These are phyloP conservation scores for Alviniconcha marisindica DNA, from an alignment of 1,140 invertebrate species.

Conservation along the genomic window DNA sequence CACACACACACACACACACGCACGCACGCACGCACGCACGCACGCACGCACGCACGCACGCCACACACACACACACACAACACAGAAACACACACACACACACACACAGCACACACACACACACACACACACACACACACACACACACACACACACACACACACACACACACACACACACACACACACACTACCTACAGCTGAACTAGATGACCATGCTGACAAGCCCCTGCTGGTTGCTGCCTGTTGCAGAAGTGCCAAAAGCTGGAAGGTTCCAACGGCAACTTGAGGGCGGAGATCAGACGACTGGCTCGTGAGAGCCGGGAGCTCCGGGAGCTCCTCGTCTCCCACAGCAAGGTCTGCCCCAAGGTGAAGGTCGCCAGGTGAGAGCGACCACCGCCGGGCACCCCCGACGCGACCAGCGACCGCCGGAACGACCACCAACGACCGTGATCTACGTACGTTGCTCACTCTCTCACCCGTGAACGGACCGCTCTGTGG, in stretches of 20 bases:
- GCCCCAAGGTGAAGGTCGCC: constrained; percentile 33
- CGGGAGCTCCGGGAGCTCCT: constrained; percentile 44
- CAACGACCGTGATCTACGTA: constrained; percentile 15
- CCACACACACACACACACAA: constrained; percentile 13
- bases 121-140: constrained; percentile 24
- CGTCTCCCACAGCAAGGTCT: constrained; percentile 49
- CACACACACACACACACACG: constrained; percentile 18
- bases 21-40: neutral
- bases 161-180: constrained; percentile 29
- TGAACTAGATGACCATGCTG: neutral
- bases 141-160: constrained; percentile 22
- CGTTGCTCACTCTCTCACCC: too few relatives aligned
- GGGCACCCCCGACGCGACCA: neutral
- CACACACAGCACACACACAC: neutral
- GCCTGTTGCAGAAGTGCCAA: constrained; percentile 51
- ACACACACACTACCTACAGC: neutral
- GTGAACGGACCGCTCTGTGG: too few relatives aligned
- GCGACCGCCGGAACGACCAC: too few relatives aligned
- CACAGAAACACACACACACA: neutral
- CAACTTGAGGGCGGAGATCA: constrained; percentile 40
- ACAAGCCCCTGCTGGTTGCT: neutral
- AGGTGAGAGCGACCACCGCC: constrained; percentile 6
- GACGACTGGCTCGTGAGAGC: constrained; percentile 43
- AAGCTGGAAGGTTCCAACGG: constrained; percentile 48
- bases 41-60: neutral